Base-by-base conservation (phyloP, 2,113 vertebrate genomes). In the Andinoacara biseriatus region DNA sequence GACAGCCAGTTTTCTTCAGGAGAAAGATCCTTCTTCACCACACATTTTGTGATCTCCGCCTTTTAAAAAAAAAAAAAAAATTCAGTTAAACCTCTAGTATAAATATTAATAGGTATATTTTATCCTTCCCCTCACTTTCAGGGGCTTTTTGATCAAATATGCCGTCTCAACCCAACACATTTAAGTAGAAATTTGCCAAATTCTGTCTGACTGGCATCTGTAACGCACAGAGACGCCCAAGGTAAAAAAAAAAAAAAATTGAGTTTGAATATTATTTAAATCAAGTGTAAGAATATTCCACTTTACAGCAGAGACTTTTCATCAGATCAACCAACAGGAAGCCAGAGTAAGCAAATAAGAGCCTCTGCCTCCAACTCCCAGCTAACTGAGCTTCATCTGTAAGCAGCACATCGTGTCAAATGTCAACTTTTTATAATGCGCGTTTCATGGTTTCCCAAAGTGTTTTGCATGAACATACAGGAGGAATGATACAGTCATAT, bases 1-100 rank as follows among this genome's bases (percentile, higher is more conserved):
- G 97, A 95, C 0, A 98, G 91, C 98, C 98, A 99, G 91, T 96
- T 95, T 17, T 96, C 93, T 58, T 95, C 95, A 20, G 96, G 95
- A 58, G 78, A 91, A 4, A 96, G 91, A 61, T 98, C 97, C 1
- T 93, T 95, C 80, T 95, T 98, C 90, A 97, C 96, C 90, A 99
- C 97, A 5, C 98, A 99, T 81, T 97, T 97, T 4, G 94, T 96
- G 85, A 99, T 96, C 38, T 99, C 98, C 1, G 89, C 92, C 98
- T 99, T 72, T 15, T 15, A 40, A 15, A 58, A 63, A n/a, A 10
- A 17, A 54, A n/a, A 33, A 26, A 49, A 2, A 46, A 14, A 46
- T 15, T 46, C 7, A 35, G 3, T 56, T 33, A 3, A 22, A 56
- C 33, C 10, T 69, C 24, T n/a, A 22, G 40, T n/a, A 22, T 74